A percentile compares a stretch with the other conserved stretches of the same genome.
Evolutionary conservation across 2,888 invertebrate genomes (phyloP).

Genomic region (Sarcophaga rosellei): DNA sequence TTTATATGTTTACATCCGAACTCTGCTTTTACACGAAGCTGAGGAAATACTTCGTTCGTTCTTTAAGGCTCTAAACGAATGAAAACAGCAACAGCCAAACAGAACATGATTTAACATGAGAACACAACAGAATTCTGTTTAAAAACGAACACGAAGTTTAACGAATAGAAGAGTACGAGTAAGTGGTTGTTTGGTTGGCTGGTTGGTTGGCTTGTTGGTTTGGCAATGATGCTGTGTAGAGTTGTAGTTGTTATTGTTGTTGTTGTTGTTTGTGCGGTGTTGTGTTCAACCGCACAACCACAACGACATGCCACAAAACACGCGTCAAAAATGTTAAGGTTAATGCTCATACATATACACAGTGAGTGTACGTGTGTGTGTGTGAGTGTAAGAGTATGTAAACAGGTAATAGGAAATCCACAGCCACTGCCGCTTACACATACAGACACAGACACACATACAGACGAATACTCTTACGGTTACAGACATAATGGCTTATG

Average conservation of each 20-base stretch:
- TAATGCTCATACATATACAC: slow-evolving; percentile 50
- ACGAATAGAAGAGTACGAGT: slow-evolving; percentile 51
- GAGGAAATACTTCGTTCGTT: slow-evolving; percentile 30
- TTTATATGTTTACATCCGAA: slow-evolving; percentile 37
- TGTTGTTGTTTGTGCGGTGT: slow-evolving; percentile 38
- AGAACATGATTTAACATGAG: not conserved
- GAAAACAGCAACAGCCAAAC: slow-evolving; percentile 34
- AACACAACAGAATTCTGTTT: not conserved
- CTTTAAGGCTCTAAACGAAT: slow-evolving; percentile 20
- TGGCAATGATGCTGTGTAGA: too few species aligned
- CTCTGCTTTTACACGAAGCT: slow-evolving; percentile 51
- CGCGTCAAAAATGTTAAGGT: slow-evolving; percentile 78
- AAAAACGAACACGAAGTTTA: slow-evolving; percentile 49
- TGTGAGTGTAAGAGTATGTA: not conserved
- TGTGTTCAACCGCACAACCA: slow-evolving; percentile 78
- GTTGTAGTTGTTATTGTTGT: slow-evolving; percentile 28
- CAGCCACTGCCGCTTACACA: too few species aligned
- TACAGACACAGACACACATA: not conserved
- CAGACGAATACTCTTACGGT: slow-evolving; percentile 5
- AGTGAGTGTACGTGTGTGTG: not conserved
- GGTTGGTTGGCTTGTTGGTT: slow-evolving; percentile 6
- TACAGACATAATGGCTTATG: not conserved
- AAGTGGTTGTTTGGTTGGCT: slow-evolving; percentile 24
- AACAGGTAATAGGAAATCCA: too few species aligned
- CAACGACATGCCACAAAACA: slow-evolving; percentile 79